These are phyloP conservation scores for Orgyia antiqua DNA, from an alignment of 2,888 invertebrate species.

Conservation along the genomic window DNA sequence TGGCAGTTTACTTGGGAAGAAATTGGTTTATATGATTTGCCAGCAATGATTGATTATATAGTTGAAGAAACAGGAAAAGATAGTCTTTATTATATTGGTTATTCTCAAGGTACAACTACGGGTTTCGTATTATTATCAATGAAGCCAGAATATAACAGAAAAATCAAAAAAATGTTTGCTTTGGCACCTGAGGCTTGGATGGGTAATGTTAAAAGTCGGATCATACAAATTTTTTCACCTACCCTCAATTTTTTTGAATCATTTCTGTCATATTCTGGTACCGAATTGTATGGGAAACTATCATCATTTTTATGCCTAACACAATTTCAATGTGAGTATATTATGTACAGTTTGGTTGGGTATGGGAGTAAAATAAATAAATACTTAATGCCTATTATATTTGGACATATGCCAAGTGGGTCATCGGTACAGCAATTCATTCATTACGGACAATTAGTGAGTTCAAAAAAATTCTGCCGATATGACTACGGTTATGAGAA, in stretches of 20 bases:
- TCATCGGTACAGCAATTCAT: conserved; percentile 71
- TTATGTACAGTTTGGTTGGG: conserved; percentile 40
- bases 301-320: conserved; percentile 35
- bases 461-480: conserved; percentile 48
- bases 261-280: conserved; percentile 28
- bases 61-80: conserved; percentile 61
- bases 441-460: conserved; percentile 57
- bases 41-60: conserved; percentile 83
- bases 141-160: conserved; percentile 74
- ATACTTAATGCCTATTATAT: conserved; percentile 76
- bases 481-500: conserved; percentile 41
- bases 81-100: conserved; percentile 81
- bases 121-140: conserved; percentile 77
- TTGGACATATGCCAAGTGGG: conserved; percentile 80
- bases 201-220: conserved; percentile 53
- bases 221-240: conserved; percentile 45
- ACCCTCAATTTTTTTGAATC: conserved; percentile 6
- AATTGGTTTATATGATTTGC: conserved; percentile 83
- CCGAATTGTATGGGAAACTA: conserved; percentile 38
- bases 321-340: conserved; percentile 36
- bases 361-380: conserved; percentile 40
- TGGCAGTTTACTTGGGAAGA: conserved; percentile 83
- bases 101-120: conserved; percentile 52
- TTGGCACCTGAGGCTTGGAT: conserved; percentile 79
- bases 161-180: conserved; percentile 74